Base-by-base conservation (phyloP, 2,888 invertebrate genomes). In the Ctena decussata region DNA sequence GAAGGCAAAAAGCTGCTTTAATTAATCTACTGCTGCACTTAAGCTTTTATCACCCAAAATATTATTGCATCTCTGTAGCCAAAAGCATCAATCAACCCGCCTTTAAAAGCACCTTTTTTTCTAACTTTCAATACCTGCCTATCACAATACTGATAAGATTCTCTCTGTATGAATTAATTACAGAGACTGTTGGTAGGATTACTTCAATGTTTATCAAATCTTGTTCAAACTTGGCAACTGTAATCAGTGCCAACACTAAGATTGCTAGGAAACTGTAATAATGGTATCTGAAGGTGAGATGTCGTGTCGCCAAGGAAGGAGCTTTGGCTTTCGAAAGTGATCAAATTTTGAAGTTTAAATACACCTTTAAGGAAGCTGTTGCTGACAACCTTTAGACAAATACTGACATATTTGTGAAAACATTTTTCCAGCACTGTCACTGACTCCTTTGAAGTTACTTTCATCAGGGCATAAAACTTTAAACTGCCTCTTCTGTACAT, bases 71-170 rank as follows among this genome's bases (percentile, higher is more conserved):
- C 41, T 41, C 41, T 41, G 8, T 15, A n/a, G n/a, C 53, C 8
- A 53, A 53, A 53, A 8, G 21, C 8, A 53, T 53, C n/a, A 53
- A 15, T 53, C 53, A 53, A 6, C 6, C 41, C 6, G 12, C 21
- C 21, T 53, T 5, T 30, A 24, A 60, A 60, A 60, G 27, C 24
- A 27, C 27, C 60, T 60, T 60, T 24, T 27, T n/a, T n/a, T 24
- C 27, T 60, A 6, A 1, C 60, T 60, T 60, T 60, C 60, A 60
- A 60, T 60, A 60, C 60, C 60, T 60, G 60, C 60, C 60, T 60
- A 60, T 60, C 60, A 60, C 30, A 11, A 18, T 30, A 6, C 30
- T 60, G 60, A 60, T 60, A 60, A 60, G 8, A 60, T 60, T 60
- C 60, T 60, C 8, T 60, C 12, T 21, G 24, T 27, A 21, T 5